Percentiles rank a stretch among this genome's conserved stretches.
Evolutionary conservation across 2,888 invertebrate genomes (phyloP).

Genomic region (Drosophila multiciliata): DNA sequence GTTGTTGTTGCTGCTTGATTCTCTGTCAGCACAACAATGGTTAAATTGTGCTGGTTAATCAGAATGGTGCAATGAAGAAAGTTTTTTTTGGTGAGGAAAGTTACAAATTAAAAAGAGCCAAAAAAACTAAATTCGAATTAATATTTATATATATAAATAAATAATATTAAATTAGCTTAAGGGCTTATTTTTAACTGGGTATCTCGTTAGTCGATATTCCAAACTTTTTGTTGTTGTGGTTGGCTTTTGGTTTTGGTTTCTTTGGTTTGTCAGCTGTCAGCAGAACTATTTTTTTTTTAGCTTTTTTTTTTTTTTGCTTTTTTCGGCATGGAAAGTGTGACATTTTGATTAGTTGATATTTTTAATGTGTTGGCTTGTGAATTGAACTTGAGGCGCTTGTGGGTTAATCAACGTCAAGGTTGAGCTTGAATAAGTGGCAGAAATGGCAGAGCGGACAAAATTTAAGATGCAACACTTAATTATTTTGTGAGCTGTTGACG

Average conservation of each 20-base stretch:
- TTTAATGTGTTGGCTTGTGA: constrained; percentile 55
- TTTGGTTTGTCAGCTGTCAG: constrained; percentile 73
- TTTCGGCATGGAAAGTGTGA: constrained; percentile 75
- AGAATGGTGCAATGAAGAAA: background rate
- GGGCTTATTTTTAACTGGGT: background rate
- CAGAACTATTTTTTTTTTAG: constrained; percentile 52
- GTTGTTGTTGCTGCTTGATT: constrained; percentile 13
- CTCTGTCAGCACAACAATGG: constrained; percentile 3
- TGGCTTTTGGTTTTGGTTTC: constrained; percentile 44
- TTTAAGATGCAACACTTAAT: background rate
- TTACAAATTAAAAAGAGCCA: background rate
- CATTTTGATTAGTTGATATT: constrained; percentile 75
- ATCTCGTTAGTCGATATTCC: constrained; percentile 24
- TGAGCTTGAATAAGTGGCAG: constrained; percentile 36
- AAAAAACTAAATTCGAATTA: background rate
- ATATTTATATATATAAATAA: background rate
- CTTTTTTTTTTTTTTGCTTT: constrained; percentile 32
- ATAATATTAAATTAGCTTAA: no score
- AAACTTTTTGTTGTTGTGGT: constrained; percentile 19
- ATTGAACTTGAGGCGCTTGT: constrained; percentile 72
- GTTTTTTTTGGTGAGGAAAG: background rate
- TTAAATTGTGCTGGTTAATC: background rate
- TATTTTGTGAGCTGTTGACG: background rate
- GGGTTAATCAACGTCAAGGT: constrained; percentile 74
- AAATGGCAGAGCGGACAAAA: background rate